Conservation (phyloP, 2,888 invertebrate species). For the Trisateles emortualis region DNA sequence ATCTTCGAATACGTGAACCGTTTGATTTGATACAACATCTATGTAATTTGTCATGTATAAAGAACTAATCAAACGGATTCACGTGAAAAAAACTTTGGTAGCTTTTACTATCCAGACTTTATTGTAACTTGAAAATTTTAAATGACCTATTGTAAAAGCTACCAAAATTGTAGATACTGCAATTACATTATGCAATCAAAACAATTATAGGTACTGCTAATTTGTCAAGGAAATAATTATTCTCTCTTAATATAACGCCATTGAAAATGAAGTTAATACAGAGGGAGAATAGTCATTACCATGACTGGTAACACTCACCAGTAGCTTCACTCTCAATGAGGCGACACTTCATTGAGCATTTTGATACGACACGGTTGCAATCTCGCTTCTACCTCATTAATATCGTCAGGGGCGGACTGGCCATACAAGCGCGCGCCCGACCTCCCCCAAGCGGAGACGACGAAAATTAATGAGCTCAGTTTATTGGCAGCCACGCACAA, state of each 20-base stretch:
- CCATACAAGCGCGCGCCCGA: conserved; percentile 87
- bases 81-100: conserved; percentile 54
- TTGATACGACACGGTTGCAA: conserved; percentile 83
- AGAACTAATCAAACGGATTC: conserved; percentile 54
- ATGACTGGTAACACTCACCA: conserved; percentile 72
- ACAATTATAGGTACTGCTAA: conserved; percentile 60
- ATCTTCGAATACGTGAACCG: conserved; percentile 52
- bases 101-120: conserved; percentile 50
- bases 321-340: conserved; percentile 81
- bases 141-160: conserved; percentile 52
- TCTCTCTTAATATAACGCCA: conserved; percentile 8
- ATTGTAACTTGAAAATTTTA: not conserved
- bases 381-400: conserved; percentile 87
- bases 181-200: conserved; percentile 63
- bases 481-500: conserved; percentile 87
- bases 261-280: conserved; percentile 7
- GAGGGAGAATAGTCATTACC: conserved; percentile 57
- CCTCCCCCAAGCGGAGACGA: conserved; percentile 86
- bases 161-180: conserved; percentile 66
- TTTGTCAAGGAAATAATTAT: conserved; percentile 55
- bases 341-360: conserved; percentile 77
- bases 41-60: not conserved
- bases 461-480: conserved; percentile 87
- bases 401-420: conserved; percentile 88
- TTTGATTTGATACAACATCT: conserved; percentile 54